Percentiles rank a stretch among this genome's conserved stretches.
Conservation (phyloP, 1,140 invertebrate species). For the Mizuhopecten yessoensis region DNA sequence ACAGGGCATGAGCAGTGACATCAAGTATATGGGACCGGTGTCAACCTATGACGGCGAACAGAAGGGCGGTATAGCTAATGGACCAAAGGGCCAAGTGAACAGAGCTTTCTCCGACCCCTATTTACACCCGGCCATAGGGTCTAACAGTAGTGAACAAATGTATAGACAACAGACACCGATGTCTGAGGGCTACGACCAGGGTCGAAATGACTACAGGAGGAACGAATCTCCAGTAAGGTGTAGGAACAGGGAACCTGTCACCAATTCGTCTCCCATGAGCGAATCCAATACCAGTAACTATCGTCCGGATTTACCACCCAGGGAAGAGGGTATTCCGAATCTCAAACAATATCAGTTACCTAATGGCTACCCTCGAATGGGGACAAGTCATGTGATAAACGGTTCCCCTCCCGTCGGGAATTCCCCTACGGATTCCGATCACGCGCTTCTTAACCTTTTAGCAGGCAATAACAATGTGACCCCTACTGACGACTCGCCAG, state of each 20-base stretch:
- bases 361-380: slow-evolving; percentile 6
- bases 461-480: not conserved
- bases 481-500: not conserved
- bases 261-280: not conserved
- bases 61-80: not conserved
- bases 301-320: slow-evolving; percentile 49
- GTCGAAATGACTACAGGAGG: slow-evolving; percentile 30
- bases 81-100: slow-evolving; percentile 32
- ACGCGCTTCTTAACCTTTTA: slow-evolving; percentile 15
- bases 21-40: not conserved
- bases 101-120: slow-evolving; percentile 44
- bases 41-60: slow-evolving; percentile 41
- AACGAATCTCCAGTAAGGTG: not conserved
- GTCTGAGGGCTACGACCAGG: slow-evolving; percentile 31
- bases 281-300: not conserved
- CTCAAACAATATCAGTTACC: slow-evolving; percentile 16
- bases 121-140: slow-evolving; percentile 30
- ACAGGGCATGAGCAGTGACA: not conserved
- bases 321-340: not conserved
- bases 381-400: not conserved
- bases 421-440: not conserved
- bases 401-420: not conserved
- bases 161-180: slow-evolving; percentile 46
- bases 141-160: not conserved
- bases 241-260: slow-evolving; percentile 15